Evolutionary conservation across 1,140 invertebrate species (phyloP).

Genomic region (Lethrus apterus): DNA sequence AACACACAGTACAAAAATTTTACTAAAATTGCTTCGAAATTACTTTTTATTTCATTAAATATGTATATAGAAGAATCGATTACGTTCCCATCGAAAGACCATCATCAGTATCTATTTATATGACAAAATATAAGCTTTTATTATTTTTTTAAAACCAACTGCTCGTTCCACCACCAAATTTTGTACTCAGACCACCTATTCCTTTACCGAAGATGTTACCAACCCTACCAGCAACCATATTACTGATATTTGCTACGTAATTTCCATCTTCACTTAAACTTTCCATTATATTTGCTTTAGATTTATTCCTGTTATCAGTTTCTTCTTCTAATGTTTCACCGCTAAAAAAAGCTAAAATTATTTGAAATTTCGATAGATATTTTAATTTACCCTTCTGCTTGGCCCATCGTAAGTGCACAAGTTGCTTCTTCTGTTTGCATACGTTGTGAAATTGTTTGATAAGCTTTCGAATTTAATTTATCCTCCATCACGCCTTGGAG

Average conservation of each 20-base stretch:
- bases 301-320: slow-evolving; percentile 53
- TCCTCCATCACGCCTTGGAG: slow-evolving; percentile 98
- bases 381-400: slow-evolving; percentile 49
- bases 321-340: slow-evolving; percentile 55
- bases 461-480: slow-evolving; percentile 93
- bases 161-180: slow-evolving; percentile 62
- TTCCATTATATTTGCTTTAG: slow-evolving; percentile 57
- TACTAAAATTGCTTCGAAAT: slow-evolving; percentile 22
- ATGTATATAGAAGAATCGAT: too few species aligned
- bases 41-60: slow-evolving; percentile 6
- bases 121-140: slow-evolving; percentile 25
- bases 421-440: slow-evolving; percentile 97
- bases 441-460: slow-evolving; percentile 85
- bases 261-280: slow-evolving; percentile 56
- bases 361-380: not conserved
- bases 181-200: slow-evolving; percentile 72
- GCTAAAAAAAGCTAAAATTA: slow-evolving; percentile 25
- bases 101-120: slow-evolving; percentile 9
- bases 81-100: too few species aligned
- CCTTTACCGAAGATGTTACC: slow-evolving; percentile 78
- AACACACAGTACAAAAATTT: slow-evolving; percentile 19
- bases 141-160: slow-evolving; percentile 55
- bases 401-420: slow-evolving; percentile 78
- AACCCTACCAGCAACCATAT: slow-evolving; percentile 67
- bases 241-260: slow-evolving; percentile 58